Base-by-base conservation (phyloP, 1,140 invertebrate species). In the Episyrphus balteatus region DNA sequence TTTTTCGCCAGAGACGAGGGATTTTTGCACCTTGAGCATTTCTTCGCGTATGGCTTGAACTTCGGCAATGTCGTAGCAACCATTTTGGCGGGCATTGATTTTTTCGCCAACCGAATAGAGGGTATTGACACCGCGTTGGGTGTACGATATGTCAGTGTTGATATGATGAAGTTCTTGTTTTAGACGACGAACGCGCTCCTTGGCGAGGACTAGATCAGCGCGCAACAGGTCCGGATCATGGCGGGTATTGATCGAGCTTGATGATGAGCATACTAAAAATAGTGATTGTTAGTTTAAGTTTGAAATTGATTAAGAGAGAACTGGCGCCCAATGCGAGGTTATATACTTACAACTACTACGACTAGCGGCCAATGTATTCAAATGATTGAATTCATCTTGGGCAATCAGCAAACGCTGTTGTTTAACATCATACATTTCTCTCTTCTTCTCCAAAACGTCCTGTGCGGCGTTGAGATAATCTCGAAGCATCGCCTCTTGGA, bases 361-460 rank as follows among this genome's bases (percentile, higher is more conserved):
- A 40, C 87, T 89, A 39, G 85, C 83, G 36, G 83, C 84, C 44
- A 90, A 74, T 33, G 85, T 88, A 70, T 89, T 92, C 6, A 97
- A 78, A 66, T 95, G 88, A 66, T 92, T 89, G 73, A 91, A 97
- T 71, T 98, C 92, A 69, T 96, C 92, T 68, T 96, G 89, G 34
- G 92, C 92, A 53, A 96, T 73, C 56, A 83, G 82, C 44, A 97
- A 71, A 61, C 92, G 80, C 71, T 95, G 89, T 66, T 93, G 88
- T 72, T 97, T 98, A 33, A 98, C 83, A 70, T 92, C 86, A 70
- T 86, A 91, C 61, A 95, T 95, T 73, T 97, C 92, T 70, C 92
- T 90, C 72, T 96, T 96, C 47, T 92, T 91, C 86, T 91, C 86
- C 61, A 97, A 73, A 64, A 91, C 88, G 72, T 94, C 89, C 72